Evolutionary conservation across 1,140 invertebrate genomes (phyloP).

Genomic region (Drosophila nikananu): DNA sequence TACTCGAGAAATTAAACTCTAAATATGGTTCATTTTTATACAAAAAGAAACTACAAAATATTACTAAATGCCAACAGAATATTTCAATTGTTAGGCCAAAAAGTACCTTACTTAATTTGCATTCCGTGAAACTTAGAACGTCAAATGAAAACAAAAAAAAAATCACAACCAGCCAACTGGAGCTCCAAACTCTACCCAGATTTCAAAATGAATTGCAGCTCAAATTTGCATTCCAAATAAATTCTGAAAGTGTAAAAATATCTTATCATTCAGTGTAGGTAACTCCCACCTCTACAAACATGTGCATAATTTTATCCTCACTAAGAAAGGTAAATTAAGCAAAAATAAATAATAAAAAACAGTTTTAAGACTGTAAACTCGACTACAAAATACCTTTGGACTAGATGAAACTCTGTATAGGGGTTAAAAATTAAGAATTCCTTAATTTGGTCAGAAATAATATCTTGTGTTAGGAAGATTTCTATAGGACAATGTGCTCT

Average conservation of each 20-base stretch:
- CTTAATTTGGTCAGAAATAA: neutral
- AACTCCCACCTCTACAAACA: conserved; percentile 23
- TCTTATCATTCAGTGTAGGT: conserved; percentile 1
- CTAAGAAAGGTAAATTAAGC: neutral
- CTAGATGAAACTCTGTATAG: neutral
- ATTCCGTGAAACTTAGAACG: neutral
- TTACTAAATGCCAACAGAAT: neutral
- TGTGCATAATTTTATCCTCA: conserved; percentile 28
- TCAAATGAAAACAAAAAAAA: no score
- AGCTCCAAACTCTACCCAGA: neutral
- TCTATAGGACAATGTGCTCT: neutral
- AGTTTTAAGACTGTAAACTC: neutral
- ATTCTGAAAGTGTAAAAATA: conserved; percentile 16
- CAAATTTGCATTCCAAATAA: conserved; percentile 19
- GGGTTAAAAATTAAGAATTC: neutral
- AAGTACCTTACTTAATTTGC: neutral
- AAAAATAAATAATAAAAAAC: conserved; percentile 2
- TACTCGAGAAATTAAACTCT: neutral
- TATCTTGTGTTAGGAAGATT: neutral
- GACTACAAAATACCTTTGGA: conserved; percentile 16
- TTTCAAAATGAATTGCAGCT: neutral
- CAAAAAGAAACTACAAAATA: neutral
- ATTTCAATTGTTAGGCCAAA: no score
- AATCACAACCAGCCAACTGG: no score
- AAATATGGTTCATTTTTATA: neutral